These are phyloP conservation scores for Loripinus fragilis DNA, from an alignment of 2,888 invertebrate species.

Conservation along the genomic window DNA sequence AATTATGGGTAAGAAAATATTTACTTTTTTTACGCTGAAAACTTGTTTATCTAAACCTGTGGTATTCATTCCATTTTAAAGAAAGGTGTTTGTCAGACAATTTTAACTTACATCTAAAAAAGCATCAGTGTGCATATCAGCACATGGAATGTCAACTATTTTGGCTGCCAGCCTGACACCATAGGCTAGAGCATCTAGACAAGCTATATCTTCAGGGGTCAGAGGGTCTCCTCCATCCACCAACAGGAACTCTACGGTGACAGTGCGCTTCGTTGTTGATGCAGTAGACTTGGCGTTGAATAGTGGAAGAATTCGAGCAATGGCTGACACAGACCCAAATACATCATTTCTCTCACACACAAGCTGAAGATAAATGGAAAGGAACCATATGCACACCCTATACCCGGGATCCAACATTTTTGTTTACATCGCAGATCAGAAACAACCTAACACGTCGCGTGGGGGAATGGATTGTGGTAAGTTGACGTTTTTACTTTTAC, in stretches of 20 bases:
- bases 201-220: conserved; percentile 78
- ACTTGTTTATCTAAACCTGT: too few relatives aligned
- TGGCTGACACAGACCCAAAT: conserved; percentile 91
- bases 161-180: conserved; percentile 89
- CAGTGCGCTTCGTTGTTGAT: conserved; percentile 59
- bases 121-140: conserved; percentile 91
- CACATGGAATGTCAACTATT: conserved; percentile 94
- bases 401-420: too few relatives aligned
- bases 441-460: too few relatives aligned
- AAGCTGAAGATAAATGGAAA: conserved; percentile 83
- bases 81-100: too few relatives aligned
- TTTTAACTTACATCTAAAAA: conserved; percentile 88
- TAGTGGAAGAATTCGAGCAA: conserved; percentile 91
- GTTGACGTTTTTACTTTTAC: too few relatives aligned
- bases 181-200: conserved; percentile 78
- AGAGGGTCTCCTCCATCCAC: conserved; percentile 83
- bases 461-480: too few relatives aligned
- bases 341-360: conserved; percentile 91
- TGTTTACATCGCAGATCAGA: too few relatives aligned
- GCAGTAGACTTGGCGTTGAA: conserved; percentile 86
- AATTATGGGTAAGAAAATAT: too few relatives aligned
- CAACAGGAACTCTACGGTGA: conserved; percentile 85
- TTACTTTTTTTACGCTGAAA: too few relatives aligned
- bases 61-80: too few relatives aligned
- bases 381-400: too few relatives aligned